A percentile compares a stretch with the other conserved stretches of the same genome.
phyloP scores from a whole-genome alignment of 1,140 invertebrate species.

The Cotesia glomerata region DNA sequence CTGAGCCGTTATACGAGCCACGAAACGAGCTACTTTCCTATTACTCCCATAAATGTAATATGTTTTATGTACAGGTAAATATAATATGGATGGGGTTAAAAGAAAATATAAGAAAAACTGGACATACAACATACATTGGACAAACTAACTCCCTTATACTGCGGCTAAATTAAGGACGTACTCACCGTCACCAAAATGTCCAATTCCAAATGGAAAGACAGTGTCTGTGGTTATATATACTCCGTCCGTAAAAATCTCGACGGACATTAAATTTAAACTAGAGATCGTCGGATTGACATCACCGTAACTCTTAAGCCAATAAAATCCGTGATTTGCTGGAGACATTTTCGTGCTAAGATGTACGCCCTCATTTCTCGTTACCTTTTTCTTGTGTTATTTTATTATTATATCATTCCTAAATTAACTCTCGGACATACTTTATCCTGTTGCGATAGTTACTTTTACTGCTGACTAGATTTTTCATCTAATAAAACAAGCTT shows the following conservation, averaged over 20 bases:
- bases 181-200: not conserved
- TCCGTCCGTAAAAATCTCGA: not conserved
- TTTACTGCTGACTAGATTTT: no score
- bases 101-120: no score
- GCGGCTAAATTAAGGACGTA: not conserved
- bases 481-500: no score
- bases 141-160: not conserved
- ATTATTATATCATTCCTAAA: no score
- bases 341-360: not conserved
- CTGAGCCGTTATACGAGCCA: conserved; percentile 32
- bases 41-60: not conserved
- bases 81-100: not conserved
- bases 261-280: not conserved
- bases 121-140: no score
- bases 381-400: not conserved
- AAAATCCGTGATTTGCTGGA: conserved; percentile 1
- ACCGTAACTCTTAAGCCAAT: not conserved
- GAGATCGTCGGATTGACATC: not conserved
- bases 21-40: conserved; percentile 27
- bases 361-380: not conserved
- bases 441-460: no score
- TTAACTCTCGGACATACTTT: no score
- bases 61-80: not conserved
- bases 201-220: not conserved
- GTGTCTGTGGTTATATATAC: not conserved